phyloP scores from a whole-genome alignment of 2,888 invertebrate genomes.

The Petrolisthes cinctipes region DNA sequence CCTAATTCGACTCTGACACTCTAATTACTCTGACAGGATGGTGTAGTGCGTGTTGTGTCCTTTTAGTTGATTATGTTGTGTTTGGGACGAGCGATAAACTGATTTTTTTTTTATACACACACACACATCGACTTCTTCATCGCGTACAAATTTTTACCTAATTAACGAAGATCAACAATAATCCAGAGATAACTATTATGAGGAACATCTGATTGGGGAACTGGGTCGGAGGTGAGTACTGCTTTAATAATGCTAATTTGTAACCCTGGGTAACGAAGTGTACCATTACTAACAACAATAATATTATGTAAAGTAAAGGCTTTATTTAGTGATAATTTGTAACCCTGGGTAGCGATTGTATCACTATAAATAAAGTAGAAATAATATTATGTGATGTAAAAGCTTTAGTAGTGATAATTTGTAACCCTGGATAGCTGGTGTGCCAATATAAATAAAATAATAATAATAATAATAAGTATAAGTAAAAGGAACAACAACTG shows the following conservation, averaged over 20 bases:
- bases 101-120: background rate
- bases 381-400: too few relatives aligned
- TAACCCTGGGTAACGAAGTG: background rate
- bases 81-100: slow-evolving; percentile 1
- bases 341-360: too few relatives aligned
- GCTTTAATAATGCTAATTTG: background rate
- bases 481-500: too few relatives aligned
- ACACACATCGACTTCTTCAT: background rate
- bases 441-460: too few relatives aligned
- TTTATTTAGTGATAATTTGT: too few relatives aligned
- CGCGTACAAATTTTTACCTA: slow-evolving; percentile 11
- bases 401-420: too few relatives aligned
- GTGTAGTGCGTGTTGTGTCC: slow-evolving; percentile 33
- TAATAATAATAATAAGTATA: too few relatives aligned
- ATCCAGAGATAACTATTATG: slow-evolving; percentile 19
- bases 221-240: slow-evolving; percentile 35
- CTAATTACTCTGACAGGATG: slow-evolving; percentile 14
- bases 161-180: slow-evolving; percentile 15
- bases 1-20: slow-evolving; percentile 24
- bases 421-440: too few relatives aligned
- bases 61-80: slow-evolving; percentile 43
- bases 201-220: slow-evolving; percentile 36
- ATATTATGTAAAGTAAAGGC: too few relatives aligned
- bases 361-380: too few relatives aligned
- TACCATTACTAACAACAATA: too few relatives aligned